Evolutionary conservation across 2,888 invertebrate species (phyloP).

Genomic region (Mongoloraphidia duomilia): DNA sequence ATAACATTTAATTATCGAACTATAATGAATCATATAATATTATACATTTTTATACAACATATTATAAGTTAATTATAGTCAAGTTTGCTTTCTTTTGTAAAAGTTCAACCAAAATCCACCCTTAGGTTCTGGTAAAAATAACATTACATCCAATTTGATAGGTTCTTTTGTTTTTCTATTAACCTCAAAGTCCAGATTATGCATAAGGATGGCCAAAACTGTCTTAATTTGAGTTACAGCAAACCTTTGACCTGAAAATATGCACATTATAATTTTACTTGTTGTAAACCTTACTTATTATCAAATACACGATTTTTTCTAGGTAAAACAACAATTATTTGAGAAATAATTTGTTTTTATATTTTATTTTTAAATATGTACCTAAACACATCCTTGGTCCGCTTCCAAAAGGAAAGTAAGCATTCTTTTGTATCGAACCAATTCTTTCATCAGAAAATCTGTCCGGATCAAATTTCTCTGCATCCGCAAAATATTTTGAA

Average conservation of each 20-base stretch:
- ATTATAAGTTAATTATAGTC: background rate
- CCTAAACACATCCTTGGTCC: background rate
- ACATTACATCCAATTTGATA: background rate
- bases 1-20: too few relatives aligned
- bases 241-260: background rate
- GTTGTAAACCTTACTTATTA: too few relatives aligned
- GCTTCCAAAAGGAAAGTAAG: background rate
- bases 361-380: background rate
- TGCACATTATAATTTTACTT: too few relatives aligned
- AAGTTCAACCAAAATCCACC: constrained; percentile 17
- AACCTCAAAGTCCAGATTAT: background rate
- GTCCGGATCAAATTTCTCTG: background rate
- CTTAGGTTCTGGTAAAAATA: background rate
- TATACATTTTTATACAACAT: too few relatives aligned
- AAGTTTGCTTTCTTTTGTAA: background rate
- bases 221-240: background rate
- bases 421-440: background rate
- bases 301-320: too few relatives aligned
- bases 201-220: background rate
- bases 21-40: too few relatives aligned
- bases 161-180: background rate
- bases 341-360: background rate
- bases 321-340: too few relatives aligned
- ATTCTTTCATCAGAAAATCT: background rate
- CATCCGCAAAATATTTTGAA: background rate